phyloP scores from a whole-genome alignment of 2,888 invertebrate genomes.

The Julus scanicus region DNA sequence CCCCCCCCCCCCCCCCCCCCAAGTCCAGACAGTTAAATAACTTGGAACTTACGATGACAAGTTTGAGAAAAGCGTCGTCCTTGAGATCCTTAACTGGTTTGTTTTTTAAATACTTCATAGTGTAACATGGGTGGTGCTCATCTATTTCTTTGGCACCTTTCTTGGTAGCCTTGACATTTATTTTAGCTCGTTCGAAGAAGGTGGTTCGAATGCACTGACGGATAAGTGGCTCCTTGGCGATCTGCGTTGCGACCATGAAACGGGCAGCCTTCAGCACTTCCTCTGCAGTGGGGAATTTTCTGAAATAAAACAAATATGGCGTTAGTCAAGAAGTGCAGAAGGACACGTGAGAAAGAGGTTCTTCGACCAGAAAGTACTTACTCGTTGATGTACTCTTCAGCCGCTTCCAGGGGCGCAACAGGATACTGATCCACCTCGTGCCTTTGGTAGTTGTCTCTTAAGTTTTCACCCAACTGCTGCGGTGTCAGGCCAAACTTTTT shows the following conservation, averaged over 20 bases:
- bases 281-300: constrained; percentile 75
- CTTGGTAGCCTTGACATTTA: constrained; percentile 85
- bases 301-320: not conserved
- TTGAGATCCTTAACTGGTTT: constrained; percentile 91
- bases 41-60: constrained; percentile 72
- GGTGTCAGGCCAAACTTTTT: constrained; percentile 93
- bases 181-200: constrained; percentile 86
- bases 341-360: not conserved
- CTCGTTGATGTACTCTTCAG: constrained; percentile 75
- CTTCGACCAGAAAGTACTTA: constrained; percentile 60
- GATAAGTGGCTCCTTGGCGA: constrained; percentile 90
- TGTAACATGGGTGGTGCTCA: constrained; percentile 88
- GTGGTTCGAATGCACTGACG: constrained; percentile 86
- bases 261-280: constrained; percentile 91
- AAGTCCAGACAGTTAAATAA: too few species aligned
- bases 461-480: constrained; percentile 95
- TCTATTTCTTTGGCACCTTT: constrained; percentile 95
- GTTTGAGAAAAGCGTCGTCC: constrained; percentile 89
- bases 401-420: constrained; percentile 83
- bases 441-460: constrained; percentile 93
- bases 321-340: not conserved
- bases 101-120: constrained; percentile 88
- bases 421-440: constrained; percentile 95
- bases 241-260: constrained; percentile 93
- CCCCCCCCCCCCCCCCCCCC: too few species aligned